A percentile compares a stretch with the other conserved stretches of the same genome.
Conservation (phyloP, 2,113 vertebrate species). For the Cyanoramphus novaezelandiae region DNA sequence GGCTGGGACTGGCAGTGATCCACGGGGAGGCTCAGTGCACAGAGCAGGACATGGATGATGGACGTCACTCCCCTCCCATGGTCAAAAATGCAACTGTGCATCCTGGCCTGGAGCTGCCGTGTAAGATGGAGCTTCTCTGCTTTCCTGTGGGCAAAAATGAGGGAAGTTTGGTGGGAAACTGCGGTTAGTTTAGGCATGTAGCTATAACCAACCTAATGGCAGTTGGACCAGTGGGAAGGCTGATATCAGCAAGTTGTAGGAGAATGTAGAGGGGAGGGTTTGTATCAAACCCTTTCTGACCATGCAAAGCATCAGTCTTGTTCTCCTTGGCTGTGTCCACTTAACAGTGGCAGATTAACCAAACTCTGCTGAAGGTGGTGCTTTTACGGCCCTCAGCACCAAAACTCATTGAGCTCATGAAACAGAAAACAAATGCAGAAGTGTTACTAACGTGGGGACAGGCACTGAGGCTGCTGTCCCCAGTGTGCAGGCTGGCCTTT, state of each 20-base stretch:
- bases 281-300: background rate
- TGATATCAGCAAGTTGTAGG: background rate
- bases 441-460: background rate
- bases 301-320: background rate
- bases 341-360: background rate
- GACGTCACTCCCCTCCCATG: conserved; percentile 92
- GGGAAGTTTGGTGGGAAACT: background rate
- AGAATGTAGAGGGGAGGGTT: background rate
- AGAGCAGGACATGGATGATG: conserved; percentile 96
- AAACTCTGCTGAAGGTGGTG: background rate
- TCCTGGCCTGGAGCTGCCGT: conserved; percentile 89
- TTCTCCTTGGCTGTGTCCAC: background rate
- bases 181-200: background rate
- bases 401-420: background rate
- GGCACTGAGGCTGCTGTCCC: background rate
- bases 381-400: background rate
- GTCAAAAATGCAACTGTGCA: conserved; percentile 92
- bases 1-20: conserved; percentile 94
- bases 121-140: conserved; percentile 77
- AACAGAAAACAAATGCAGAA: background rate
- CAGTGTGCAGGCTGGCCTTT: accelerated
- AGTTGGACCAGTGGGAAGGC: background rate
- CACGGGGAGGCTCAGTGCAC: conserved; percentile 95
- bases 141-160: background rate
- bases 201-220: background rate